These are phyloP conservation scores for Sturmia bella DNA, from an alignment of 2,888 invertebrate genomes.

Conservation along the genomic window DNA sequence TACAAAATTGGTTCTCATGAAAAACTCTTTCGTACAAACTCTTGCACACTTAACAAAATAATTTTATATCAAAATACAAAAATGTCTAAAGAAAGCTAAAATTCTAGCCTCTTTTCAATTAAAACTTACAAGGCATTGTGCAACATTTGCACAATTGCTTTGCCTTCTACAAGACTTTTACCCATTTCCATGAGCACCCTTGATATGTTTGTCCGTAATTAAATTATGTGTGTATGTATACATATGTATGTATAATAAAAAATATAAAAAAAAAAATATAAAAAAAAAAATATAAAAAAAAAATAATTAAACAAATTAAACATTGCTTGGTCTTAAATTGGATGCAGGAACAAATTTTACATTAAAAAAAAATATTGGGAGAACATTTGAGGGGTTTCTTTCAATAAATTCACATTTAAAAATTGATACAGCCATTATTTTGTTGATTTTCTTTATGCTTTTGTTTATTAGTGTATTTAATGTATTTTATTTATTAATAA, in stretches of 20 bases:
- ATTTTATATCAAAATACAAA: no score
- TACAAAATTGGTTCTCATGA: no score
- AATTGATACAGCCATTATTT: conserved; percentile 57
- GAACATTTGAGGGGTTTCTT: conserved; percentile 19
- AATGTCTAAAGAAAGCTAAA: no score
- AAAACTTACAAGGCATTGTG: no score
- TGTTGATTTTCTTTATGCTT: conserved; percentile 28
- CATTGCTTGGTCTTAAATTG: conserved; percentile 14
- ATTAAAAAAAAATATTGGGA: conserved; percentile 9
- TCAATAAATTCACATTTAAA: conserved; percentile 23
- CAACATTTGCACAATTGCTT: no score
- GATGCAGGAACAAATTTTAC: conserved; percentile 45
- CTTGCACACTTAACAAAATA: no score
- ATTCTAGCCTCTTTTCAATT: no score
- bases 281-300: conserved; percentile 36
- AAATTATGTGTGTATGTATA: no score
- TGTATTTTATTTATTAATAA: conserved; percentile 7
- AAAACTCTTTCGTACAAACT: no score
- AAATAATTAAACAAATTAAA: conserved; percentile 27
- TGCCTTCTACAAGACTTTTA: no score
- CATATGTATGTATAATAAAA: not conserved
- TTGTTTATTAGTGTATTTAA: conserved; percentile 1
- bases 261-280: conserved; percentile 30
- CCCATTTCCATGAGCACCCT: no score
- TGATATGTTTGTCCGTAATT: no score